Conservation (phyloP, 35 echinoderm and acorn worm species). For the Chiridota heheva region DNA sequence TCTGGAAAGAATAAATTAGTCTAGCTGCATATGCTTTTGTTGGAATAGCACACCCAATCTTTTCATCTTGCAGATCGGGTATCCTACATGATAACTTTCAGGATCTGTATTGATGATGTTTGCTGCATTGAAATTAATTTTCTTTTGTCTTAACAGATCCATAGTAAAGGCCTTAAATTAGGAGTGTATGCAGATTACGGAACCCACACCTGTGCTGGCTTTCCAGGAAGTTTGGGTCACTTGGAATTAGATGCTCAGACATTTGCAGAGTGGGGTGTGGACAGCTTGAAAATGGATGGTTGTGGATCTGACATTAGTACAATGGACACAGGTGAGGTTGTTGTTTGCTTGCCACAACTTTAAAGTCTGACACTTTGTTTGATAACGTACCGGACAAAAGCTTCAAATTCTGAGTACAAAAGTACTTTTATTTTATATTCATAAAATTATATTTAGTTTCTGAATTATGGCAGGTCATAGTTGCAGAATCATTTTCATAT, state of each 20-base stretch:
- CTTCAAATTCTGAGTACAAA: no score
- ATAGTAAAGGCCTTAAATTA: slow-evolving; percentile 42
- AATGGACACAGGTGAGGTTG: slow-evolving; percentile 33
- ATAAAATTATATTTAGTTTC: no score
- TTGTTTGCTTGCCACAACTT: not conserved
- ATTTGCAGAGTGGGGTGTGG: slow-evolving; percentile 62
- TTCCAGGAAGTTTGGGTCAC: slow-evolving; percentile 43
- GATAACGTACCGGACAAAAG: not conserved
- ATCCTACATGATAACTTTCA: no score
- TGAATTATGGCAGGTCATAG: no score
- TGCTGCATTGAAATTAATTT: no score
- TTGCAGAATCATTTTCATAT: no score
- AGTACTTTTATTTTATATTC: no score
- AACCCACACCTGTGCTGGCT: slow-evolving; percentile 34
- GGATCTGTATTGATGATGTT: no score
- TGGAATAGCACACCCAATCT: no score
- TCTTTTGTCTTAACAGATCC: slow-evolving; percentile 10
- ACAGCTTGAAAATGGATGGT: slow-evolving; percentile 58
- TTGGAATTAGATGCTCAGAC: slow-evolving; percentile 47
- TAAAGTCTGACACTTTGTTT: not conserved
- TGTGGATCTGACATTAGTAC: slow-evolving; percentile 15
- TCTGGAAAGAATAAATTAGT: no score
- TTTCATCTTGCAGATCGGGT: no score
- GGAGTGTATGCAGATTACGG: slow-evolving; percentile 52
- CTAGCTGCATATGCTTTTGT: no score